Base-by-base conservation (phyloP, 2,888 invertebrate genomes). In the Crossocerus cetratus region DNA sequence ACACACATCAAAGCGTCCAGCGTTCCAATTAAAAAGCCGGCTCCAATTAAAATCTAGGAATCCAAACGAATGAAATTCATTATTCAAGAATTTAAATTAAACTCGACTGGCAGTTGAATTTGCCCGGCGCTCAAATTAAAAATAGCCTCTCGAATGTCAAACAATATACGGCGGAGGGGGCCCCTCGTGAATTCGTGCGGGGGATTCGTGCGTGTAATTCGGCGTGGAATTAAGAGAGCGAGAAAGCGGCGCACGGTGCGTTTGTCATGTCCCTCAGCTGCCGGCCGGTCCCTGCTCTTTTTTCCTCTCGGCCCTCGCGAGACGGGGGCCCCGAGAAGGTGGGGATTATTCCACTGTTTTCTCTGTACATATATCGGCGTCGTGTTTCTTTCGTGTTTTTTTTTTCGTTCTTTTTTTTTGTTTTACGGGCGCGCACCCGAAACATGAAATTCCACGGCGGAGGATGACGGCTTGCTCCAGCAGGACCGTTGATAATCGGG, bases 381-480 rank as follows among this genome's bases (percentile, higher is more conserved):
- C 5, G 3, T 18, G 58, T n/a, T 14, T 23, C n/a, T n/a, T n/a
- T n/a, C n/a, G 54, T n/a, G 14, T 1, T 11, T 4, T 53, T 4
- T 53, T 21, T 5, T 20, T 18, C 21, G 54, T 53, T n/a, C n/a
- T n/a, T n/a, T n/a, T n/a, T n/a, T n/a, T n/a, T n/a, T n/a, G n/a
- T 49, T 49, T 49, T 49, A 16, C 49, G 14, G 49, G n/a, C 49
- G 13, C 49, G 49, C n/a, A 49, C 49, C 49, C 49, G 56, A 44
- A 54, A 61, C 57, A 57, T 44, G 13, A 32, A 67, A 61, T 64
- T 64, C 53, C 49, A 21, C 14, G 43, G 53, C n/a, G 49, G 56
- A 43, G 49, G 72, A 69, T 53, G 72, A 72, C 63, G 53, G 44
- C 23, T 23, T n/a, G 21, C 43, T 62, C 45, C 43, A 53, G 20